Percentiles rank a stretch among this genome's conserved stretches.
phyloP scores from a whole-genome alignment of 2,797 vertebrate genomes.

The Melanotaenia nigrans region DNA sequence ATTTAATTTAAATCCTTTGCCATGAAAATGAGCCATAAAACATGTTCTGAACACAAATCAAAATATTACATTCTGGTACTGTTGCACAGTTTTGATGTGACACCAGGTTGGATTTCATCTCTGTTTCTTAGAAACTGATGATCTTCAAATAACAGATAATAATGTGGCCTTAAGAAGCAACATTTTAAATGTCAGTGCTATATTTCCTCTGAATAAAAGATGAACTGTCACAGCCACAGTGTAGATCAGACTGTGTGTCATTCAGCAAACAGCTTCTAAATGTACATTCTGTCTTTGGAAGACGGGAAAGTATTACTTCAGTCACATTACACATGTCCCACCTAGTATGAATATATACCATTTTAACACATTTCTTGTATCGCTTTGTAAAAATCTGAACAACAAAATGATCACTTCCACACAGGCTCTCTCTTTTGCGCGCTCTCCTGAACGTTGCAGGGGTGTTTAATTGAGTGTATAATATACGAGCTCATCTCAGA shows the following conservation, averaged over 20 bases:
- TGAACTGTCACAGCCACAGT: too few species aligned
- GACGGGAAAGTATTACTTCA: too few species aligned
- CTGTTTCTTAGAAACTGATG: conserved; percentile 27
- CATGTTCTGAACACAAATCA: too few species aligned
- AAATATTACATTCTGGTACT: too few species aligned
- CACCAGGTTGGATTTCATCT: conserved; percentile 22
- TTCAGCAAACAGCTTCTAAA: not conserved
- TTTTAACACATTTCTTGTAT: not conserved
- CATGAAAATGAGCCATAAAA: not conserved
- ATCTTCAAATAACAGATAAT: conserved; percentile 3
- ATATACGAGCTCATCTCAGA: conserved; percentile 13
- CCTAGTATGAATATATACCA: not conserved
- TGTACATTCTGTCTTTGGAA: too few species aligned
- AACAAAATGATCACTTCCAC: not conserved
- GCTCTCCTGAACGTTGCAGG: not conserved
- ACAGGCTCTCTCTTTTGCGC: not conserved
- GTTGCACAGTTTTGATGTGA: not conserved
- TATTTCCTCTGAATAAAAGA: not conserved
- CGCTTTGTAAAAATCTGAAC: not conserved
- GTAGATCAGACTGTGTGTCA: not conserved
- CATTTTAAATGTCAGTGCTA: conserved; percentile 5
- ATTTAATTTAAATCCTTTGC: not conserved
- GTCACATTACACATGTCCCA: not conserved
- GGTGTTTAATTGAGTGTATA: conserved; percentile 11
- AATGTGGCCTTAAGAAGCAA: not conserved